A percentile compares a stretch with the other conserved stretches of the same genome.
Conservation (phyloP, 2,113 vertebrate genomes). For the Coreoperca whiteheadi region DNA sequence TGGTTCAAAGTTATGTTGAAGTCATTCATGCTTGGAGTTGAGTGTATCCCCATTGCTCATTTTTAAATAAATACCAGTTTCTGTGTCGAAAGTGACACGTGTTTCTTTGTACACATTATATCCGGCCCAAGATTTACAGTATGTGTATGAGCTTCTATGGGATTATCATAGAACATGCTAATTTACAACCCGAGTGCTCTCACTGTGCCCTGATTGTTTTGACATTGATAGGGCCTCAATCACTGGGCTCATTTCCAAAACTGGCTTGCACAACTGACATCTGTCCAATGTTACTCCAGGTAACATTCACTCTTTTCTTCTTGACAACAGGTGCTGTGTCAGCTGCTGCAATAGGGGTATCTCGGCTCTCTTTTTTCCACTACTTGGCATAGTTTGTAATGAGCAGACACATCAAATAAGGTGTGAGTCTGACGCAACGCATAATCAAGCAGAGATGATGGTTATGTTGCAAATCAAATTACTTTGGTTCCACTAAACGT, state of each 20-base stretch:
- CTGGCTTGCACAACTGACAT: constrained; percentile 31
- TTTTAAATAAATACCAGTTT: not conserved
- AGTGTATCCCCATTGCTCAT: not conserved
- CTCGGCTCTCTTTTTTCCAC: constrained; percentile 11
- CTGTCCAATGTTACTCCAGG: constrained; percentile 28
- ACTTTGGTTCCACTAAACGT: not conserved
- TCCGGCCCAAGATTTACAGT: not conserved
- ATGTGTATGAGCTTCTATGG: not conserved
- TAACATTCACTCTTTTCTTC: constrained; percentile 23
- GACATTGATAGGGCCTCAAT: constrained; percentile 36
- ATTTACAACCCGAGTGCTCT: not conserved
- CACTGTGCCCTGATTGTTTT: constrained; percentile 18
- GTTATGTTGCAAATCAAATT: not conserved
- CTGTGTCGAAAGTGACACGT: not conserved
- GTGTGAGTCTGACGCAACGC: not conserved
- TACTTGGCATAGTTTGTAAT: constrained; percentile 27
- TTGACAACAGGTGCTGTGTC: constrained; percentile 49
- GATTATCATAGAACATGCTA: constrained; percentile 25
- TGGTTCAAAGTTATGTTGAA: not conserved
- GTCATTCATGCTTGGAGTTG: not conserved
- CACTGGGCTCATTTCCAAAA: constrained; percentile 40
- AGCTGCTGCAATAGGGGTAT: constrained; percentile 20
- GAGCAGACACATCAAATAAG: constrained; percentile 8
- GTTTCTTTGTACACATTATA: not conserved
- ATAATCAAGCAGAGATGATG: not conserved